phyloP scores from a whole-genome alignment of 2,797 vertebrate genomes.

The Alcedo atthis region DNA sequence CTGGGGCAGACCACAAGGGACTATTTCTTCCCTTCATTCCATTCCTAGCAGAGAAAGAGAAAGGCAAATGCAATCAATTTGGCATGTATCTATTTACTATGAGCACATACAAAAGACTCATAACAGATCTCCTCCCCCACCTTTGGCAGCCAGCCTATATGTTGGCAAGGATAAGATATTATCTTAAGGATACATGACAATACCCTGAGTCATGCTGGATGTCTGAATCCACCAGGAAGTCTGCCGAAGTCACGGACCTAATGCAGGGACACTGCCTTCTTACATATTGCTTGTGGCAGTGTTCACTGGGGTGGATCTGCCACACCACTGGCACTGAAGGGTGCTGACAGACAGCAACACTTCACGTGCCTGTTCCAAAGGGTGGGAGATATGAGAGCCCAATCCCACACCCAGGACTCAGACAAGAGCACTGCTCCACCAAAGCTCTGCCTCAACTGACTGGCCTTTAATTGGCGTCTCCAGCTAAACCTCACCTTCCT shows the following conservation, averaged over 20 bases:
- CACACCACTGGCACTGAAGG: accelerated
- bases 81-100: slow-evolving; percentile 46
- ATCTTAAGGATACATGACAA: slow-evolving; percentile 54
- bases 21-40: neutral
- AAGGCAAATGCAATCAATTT: slow-evolving; percentile 2
- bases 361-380: neutral
- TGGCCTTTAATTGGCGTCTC: neutral
- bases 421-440: accelerated
- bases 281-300: accelerated
- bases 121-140: slow-evolving; percentile 49
- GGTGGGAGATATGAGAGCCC: accelerated
- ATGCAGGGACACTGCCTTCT: neutral
- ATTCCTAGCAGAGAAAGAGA: neutral
- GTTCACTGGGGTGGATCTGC: accelerated
- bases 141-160: slow-evolving; percentile 45
- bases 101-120: slow-evolving; percentile 46
- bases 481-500: neutral
- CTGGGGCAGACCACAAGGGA: neutral
- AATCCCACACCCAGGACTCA: accelerated
- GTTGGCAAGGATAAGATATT: slow-evolving; percentile 53
- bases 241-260: neutral
- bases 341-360: neutral
- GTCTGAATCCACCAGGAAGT: slow-evolving; percentile 20
- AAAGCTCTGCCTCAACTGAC: neutral
- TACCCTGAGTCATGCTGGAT: slow-evolving; percentile 61